Conservation (phyloP, 2,888 invertebrate species). For the Hylaea fasciaria region DNA sequence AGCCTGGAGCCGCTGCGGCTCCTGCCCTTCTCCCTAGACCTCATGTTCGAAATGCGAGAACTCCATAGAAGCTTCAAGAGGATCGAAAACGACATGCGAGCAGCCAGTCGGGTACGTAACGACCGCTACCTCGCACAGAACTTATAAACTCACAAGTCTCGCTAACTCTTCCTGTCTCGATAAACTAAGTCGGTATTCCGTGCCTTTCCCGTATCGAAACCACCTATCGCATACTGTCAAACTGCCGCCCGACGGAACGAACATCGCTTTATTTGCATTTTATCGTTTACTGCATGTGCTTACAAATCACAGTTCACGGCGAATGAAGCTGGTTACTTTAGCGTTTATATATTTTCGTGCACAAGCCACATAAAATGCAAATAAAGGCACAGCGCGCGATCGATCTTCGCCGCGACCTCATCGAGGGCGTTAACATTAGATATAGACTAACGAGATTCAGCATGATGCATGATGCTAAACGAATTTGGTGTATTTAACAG, state of each 20-base stretch:
- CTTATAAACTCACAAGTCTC: conserved; percentile 5
- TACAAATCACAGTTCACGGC: conserved; percentile 72
- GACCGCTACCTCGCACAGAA: conserved; percentile 27
- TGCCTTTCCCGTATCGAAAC: conserved; percentile 59
- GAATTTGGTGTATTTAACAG: conserved; percentile 83
- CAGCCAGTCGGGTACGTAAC: conserved; percentile 78
- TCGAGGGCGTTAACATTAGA: conserved; percentile 53
- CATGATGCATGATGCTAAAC: conserved; percentile 81
- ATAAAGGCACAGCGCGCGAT: conserved; percentile 68
- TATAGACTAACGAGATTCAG: conserved; percentile 63
- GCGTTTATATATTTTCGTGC: conserved; percentile 71
- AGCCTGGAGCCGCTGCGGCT: conserved; percentile 92
- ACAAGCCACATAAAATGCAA: conserved; percentile 84
- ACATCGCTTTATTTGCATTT: conserved; percentile 84
- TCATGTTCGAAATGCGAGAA: conserved; percentile 91
- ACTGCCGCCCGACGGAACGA: conserved; percentile 62
- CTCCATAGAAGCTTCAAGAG: conserved; percentile 90
- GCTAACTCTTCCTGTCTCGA: conserved; percentile 41
- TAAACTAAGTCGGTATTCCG: conserved; percentile 51
- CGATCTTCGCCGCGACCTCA: conserved; percentile 58
- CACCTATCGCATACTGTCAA: conserved; percentile 62
- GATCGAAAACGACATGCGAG: conserved; percentile 85
- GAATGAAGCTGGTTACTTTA: conserved; percentile 63
- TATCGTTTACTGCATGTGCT: conserved; percentile 83
- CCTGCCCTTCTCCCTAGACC: conserved; percentile 92